phyloP scores from a whole-genome alignment of 2,113 vertebrate species.

The Mus spicilegus region DNA sequence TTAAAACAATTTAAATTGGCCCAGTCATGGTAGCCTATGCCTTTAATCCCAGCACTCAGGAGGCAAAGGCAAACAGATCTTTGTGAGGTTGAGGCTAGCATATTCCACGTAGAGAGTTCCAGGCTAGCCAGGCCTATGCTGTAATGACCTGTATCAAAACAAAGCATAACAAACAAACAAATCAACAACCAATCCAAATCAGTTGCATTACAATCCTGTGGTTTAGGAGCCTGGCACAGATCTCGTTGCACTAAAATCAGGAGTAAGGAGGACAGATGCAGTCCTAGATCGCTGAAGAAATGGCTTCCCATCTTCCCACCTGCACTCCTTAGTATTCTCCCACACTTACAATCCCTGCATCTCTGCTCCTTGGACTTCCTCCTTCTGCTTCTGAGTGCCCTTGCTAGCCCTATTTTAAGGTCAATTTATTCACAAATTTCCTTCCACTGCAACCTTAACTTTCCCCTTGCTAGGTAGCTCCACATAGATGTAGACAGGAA shows the following conservation, averaged over 20 bases:
- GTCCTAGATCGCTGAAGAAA: neutral
- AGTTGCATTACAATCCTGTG: neutral
- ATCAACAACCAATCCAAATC: neutral
- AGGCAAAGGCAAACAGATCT: neutral
- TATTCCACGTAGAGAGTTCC: neutral
- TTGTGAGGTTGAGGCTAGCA: neutral
- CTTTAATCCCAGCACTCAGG: neutral
- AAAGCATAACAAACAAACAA: neutral
- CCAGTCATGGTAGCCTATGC: neutral
- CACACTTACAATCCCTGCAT: neutral
- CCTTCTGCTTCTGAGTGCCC: neutral
- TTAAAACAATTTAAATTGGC: slow-evolving; percentile 1
- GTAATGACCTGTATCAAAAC: neutral
- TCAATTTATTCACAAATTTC: slow-evolving; percentile 33
- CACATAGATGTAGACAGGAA: neutral
- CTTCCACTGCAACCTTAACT: neutral
- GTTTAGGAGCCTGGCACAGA: neutral
- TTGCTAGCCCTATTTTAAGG: slow-evolving; percentile 22
- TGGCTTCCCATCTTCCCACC: neutral
- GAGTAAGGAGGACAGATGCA: neutral
- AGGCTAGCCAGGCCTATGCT: neutral
- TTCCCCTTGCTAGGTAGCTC: neutral
- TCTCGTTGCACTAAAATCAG: neutral
- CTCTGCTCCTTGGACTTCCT: neutral
- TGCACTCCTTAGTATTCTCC: neutral